Base-by-base conservation (phyloP, 2,113 vertebrate genomes). In the Hippopotamus amphibius region DNA sequence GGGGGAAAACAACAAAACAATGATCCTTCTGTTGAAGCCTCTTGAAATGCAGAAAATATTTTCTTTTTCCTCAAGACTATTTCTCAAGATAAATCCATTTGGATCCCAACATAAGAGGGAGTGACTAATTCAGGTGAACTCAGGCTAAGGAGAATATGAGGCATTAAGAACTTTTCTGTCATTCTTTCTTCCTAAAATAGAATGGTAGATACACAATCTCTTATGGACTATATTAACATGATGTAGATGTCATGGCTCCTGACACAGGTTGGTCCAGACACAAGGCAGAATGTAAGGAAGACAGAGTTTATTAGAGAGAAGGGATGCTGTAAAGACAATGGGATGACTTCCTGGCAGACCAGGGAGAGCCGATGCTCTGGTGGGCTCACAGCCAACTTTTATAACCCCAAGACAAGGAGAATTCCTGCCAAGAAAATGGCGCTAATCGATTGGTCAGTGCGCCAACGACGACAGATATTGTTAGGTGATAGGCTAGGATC, bases 1-100 rank as follows among this genome's bases (percentile, higher is more conserved):
- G 59, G 65, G 9, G 88, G 43, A 86, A 87, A 94, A 65, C 26
- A 77, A 30, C 41, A 77, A 57, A 95, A 28, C 21, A 59, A 21
- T 76, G 43, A 16, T 74, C n/a, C 61, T 94, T 93, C 72, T 80
- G 30, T 17, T 55, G 19, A 88, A 88, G 41, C 19, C 84, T 96
- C 61, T 63, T 48, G 74, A 95, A 57, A 55, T 69, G 26, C 11
- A 63, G 21, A 66, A 82, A 88, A 76, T 63, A n/a, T 86, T 86
- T 96, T 79, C 57, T 80, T 90, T 93, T 86, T 66, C 57, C 53
- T 88, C 37, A 81, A 95, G 69, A 48, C 6, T 26, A 8, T 86
- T 82, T 89, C 50, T 88, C 37, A 87, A 55, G 63, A 66, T 81
- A 76, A 93, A 93, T 90, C 46, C 53, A 66, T 77, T 68, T 93